Base-by-base conservation (phyloP, 2,113 vertebrate species). In the Arothron firmamentum region DNA sequence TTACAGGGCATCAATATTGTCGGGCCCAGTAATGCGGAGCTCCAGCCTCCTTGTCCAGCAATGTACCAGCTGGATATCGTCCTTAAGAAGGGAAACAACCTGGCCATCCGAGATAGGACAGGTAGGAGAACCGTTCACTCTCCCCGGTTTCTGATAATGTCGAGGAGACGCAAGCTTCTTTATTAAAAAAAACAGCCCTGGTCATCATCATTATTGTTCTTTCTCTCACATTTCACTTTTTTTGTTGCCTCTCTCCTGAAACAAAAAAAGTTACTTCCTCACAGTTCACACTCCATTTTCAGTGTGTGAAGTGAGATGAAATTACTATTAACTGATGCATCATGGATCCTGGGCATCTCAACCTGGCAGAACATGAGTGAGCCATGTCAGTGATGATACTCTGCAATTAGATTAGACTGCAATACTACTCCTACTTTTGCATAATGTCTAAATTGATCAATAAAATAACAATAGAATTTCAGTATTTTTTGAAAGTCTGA, bases 31-130 rank as follows among this genome's bases (percentile, higher is more conserved):
- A 93, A 95, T 94, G 92, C 90, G 70, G 92, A 94, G 77, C 77
- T 87, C 23, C 72, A 48, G 11, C 61, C 88, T 47, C 79, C 79
- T 6, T 88, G 90, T 55, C 90, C 93, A 72, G 87, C 91, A 78
- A 96, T 96, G 93, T 98, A 94, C 91, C 95, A 96, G 83, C 57
- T 98, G 92, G 94, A 96, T n/a, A 64, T 98, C 65, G 88, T 93
- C 73, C 87, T 98, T 53, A 94, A 88, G 88, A 95, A 90, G 88
- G 95, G 95, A 82, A 92, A 92, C 72, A 93, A 93, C 85, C 90
- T 98, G 74, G 95, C 95, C 78, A 95, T 94, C 65, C 89, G 94
- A 34, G 96, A 98, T 83, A 88, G 95, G 65, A 94, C 94, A 90
- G 95, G 95, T 97, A 90, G 82, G 88, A 56, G 45, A n/a, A n/a